Conservation (phyloP, 92 coral and sea anemone genomes). For the Zoanthus gigantus region DNA sequence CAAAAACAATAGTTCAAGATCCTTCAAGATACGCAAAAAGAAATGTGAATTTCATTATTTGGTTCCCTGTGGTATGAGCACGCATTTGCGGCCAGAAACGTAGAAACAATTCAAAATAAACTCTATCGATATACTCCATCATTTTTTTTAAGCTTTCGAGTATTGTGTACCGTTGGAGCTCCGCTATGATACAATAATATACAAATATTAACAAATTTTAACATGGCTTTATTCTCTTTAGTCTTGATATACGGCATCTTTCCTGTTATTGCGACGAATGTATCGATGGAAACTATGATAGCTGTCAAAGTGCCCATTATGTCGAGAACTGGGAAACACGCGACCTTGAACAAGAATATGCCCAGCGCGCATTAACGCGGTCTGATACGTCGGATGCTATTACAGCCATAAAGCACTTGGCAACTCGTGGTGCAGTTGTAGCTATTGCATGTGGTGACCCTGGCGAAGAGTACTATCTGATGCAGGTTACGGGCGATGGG, state of each 20-base stretch:
- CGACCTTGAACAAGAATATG: not conserved
- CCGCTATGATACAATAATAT: not conserved
- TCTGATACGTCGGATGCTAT: not conserved
- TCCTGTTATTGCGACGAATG: slow-evolving; percentile 6
- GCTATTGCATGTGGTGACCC: slow-evolving; percentile 20
- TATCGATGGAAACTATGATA: not conserved
- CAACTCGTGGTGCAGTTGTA: slow-evolving; percentile 1
- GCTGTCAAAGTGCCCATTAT: not conserved
- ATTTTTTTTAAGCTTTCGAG: not conserved
- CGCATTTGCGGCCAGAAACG: not conserved
- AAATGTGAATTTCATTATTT: not conserved
- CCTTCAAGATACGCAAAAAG: not conserved
- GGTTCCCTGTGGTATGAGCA: not conserved
- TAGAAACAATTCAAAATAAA: not conserved
- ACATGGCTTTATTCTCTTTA: not conserved
- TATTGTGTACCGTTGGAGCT: not conserved
- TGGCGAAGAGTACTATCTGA: not conserved
- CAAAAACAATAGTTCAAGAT: not conserved
- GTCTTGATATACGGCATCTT: not conserved
- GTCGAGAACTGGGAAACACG: not conserved
- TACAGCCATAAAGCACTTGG: not conserved
- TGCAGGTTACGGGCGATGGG: slow-evolving; percentile 1
- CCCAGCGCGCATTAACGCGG: not conserved
- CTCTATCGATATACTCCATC: not conserved
- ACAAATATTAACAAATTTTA: not conserved